A percentile compares a stretch with the other conserved stretches of the same genome.
Evolutionary conservation across 2,888 invertebrate genomes (phyloP).

Genomic region (Anoplius nigerrimus): DNA sequence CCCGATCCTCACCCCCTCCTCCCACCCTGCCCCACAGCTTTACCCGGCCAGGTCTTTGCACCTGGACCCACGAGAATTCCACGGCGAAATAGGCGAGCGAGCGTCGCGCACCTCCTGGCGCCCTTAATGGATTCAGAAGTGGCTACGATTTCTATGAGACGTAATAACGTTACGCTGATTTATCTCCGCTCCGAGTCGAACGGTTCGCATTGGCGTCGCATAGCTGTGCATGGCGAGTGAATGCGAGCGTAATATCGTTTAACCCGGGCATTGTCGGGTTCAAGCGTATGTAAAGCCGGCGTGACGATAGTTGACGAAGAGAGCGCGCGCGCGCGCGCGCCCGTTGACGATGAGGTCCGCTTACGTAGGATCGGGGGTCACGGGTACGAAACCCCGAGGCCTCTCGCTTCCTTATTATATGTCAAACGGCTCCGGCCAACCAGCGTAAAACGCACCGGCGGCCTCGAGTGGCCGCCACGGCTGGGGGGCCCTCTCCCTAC

Average conservation of each 20-base stretch:
- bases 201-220: slow-evolving; percentile 44
- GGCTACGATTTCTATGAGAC: slow-evolving; percentile 64
- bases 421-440: slow-evolving; percentile 29
- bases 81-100: slow-evolving; percentile 42
- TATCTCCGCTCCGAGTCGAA: slow-evolving; percentile 65
- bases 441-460: slow-evolving; percentile 16
- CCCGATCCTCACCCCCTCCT: slow-evolving; percentile 27
- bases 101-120: slow-evolving; percentile 22
- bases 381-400: slow-evolving; percentile 24
- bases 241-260: slow-evolving; percentile 67
- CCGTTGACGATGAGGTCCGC: slow-evolving; percentile 45
- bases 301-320: slow-evolving; percentile 62
- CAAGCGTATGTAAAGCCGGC: slow-evolving; percentile 69
- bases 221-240: slow-evolving; percentile 38
- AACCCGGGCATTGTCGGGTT: slow-evolving; percentile 68
- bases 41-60: slow-evolving; percentile 29
- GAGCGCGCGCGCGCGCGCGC: slow-evolving; percentile 42
- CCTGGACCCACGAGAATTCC: slow-evolving; percentile 38
- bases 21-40: not conserved
- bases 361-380: slow-evolving; percentile 5
- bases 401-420: slow-evolving; percentile 64
- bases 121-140: slow-evolving; percentile 66
- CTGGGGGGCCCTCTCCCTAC: no score
- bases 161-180: slow-evolving; percentile 69
- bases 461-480: not conserved